A percentile compares a stretch with the other conserved stretches of the same genome.
These are phyloP conservation scores for Muricea muricata DNA, from an alignment of 92 coral and sea anemone species.

Conservation along the genomic window DNA sequence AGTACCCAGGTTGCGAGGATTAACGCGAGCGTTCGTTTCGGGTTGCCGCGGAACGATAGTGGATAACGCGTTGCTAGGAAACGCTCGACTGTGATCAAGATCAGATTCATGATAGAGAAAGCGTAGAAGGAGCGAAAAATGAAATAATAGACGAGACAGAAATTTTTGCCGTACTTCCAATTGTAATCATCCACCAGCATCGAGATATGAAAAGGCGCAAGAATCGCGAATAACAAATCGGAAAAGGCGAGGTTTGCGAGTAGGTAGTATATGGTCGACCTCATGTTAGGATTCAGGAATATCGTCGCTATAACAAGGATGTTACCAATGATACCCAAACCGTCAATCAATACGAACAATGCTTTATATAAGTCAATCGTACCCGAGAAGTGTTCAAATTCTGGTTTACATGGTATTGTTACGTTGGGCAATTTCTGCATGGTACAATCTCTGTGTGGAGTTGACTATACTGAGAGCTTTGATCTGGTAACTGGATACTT, in stretches of 20 bases:
- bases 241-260: constrained; percentile 41
- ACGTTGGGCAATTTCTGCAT: neutral
- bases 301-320: constrained; percentile 29
- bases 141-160: constrained; percentile 29
- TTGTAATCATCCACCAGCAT: constrained; percentile 11
- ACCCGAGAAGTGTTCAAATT: constrained; percentile 32
- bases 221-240: constrained; percentile 34
- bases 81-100: constrained; percentile 44
- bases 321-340: constrained; percentile 22
- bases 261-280: constrained; percentile 41
- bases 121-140: constrained; percentile 31
- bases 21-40: constrained; percentile 38
- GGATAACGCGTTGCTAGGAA: constrained; percentile 47
- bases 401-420: no score
- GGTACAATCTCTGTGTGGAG: neutral
- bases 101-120: constrained; percentile 33
- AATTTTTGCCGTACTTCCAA: constrained; percentile 24
- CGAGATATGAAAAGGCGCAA: constrained; percentile 37
- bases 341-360: constrained; percentile 15
- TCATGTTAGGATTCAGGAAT: constrained; percentile 42
- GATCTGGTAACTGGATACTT: neutral
- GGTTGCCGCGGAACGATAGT: constrained; percentile 41
- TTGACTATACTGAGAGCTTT: neutral
- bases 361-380: constrained; percentile 28
- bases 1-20: constrained; percentile 38